These are phyloP conservation scores for Brachionus asplanchnoidis DNA, from an alignment of 1,140 invertebrate species.

Conservation along the genomic window DNA sequence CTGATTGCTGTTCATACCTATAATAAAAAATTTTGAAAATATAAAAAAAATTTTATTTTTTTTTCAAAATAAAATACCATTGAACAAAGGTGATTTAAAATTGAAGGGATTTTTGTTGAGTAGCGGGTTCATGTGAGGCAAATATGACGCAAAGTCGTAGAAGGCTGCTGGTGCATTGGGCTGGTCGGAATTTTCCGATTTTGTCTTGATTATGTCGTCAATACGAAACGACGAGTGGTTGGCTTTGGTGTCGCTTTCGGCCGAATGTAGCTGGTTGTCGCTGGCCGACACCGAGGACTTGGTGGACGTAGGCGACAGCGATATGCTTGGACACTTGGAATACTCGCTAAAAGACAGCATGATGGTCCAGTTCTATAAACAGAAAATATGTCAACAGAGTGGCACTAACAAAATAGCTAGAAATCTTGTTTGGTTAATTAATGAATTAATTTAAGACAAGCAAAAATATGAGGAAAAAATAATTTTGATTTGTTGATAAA, in stretches of 20 bases:
- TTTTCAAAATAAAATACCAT: neutral
- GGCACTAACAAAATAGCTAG: neutral
- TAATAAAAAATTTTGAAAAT: too few species aligned
- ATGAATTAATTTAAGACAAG: neutral
- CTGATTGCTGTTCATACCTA: neutral
- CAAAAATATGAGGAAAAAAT: neutral
- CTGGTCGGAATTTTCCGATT: neutral
- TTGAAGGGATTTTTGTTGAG: neutral
- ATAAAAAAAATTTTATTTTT: neutral
- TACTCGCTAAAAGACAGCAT: neutral
- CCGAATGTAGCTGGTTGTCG: neutral
- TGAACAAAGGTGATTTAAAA: neutral
- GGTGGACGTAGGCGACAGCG: neutral
- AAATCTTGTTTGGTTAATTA: slow-evolving; percentile 11
- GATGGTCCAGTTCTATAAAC: neutral
- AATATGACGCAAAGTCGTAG: neutral
- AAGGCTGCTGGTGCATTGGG: too few species aligned
- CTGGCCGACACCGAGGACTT: neutral
- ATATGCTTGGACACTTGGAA: neutral
- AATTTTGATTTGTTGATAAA: slow-evolving; percentile 3
- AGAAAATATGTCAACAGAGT: neutral
- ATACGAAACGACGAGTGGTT: neutral
- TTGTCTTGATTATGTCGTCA: neutral
- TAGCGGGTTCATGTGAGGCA: neutral
- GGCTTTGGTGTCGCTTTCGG: neutral